phyloP scores from a whole-genome alignment of 2,113 vertebrate species.

The Uropsilus gracilis region DNA sequence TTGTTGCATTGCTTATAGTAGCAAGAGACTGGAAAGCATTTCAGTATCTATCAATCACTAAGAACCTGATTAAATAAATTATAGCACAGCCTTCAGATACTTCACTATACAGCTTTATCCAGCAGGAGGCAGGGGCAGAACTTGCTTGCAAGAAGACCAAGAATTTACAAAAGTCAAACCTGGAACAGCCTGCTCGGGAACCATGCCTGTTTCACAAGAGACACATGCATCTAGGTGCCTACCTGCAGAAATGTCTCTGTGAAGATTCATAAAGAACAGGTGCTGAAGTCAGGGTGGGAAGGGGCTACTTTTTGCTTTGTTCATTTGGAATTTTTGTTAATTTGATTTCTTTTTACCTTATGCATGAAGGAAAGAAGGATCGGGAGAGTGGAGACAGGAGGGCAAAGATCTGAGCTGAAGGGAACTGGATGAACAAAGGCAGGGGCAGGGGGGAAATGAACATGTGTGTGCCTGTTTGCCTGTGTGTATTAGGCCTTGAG shows the following conservation, averaged over 20 bases:
- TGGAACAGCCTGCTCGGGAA: background rate
- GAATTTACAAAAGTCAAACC: background rate
- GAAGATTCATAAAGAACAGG: background rate
- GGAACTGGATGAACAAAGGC: background rate
- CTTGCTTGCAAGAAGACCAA: background rate
- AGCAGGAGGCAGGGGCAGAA: background rate
- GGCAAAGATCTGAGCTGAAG: background rate
- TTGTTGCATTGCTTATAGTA: conserved; percentile 52
- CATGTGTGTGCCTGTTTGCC: background rate
- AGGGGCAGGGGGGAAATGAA: background rate
- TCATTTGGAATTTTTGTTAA: background rate
- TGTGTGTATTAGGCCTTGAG: background rate
- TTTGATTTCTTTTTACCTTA: background rate
- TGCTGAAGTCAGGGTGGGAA: background rate
- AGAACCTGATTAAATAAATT: conserved; percentile 31
- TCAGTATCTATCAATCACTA: conserved; percentile 38
- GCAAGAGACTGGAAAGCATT: conserved; percentile 26
- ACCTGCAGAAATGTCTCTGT: background rate
- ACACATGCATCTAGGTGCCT: background rate
- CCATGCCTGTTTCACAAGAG: background rate
- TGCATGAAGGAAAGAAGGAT: background rate
- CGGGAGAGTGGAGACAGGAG: accelerated
- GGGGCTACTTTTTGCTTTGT: background rate
- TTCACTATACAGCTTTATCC: background rate
- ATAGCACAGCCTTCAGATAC: background rate